These are phyloP conservation scores for Cryptoleucopteryx plumbea DNA, from an alignment of 2,113 vertebrate genomes.

Conservation along the genomic window DNA sequence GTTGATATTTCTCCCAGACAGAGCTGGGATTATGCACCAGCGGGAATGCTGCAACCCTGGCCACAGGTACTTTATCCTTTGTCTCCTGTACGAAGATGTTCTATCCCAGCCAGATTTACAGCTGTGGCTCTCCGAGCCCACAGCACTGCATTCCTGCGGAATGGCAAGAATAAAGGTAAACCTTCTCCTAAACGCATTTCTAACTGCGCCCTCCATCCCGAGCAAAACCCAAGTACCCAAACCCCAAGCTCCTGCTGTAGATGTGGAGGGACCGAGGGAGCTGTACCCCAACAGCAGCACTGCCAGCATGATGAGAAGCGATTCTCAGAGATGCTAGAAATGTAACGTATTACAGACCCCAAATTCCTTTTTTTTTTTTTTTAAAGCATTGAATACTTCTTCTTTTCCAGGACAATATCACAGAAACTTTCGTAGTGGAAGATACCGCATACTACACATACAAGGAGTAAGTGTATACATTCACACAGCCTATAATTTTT, in stretches of 20 bases:
- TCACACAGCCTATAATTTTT: background rate
- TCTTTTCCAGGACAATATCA: background rate
- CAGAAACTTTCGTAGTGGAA: background rate
- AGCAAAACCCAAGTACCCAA: background rate
- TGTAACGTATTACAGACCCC: fast-evolving
- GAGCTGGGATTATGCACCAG: background rate
- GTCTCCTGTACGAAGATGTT: background rate
- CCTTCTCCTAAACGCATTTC: background rate
- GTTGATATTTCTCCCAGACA: background rate
- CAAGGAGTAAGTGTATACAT: background rate
- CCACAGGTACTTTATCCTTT: background rate
- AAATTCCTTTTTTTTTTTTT: background rate
- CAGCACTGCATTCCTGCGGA: background rate
- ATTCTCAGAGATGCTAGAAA: background rate
- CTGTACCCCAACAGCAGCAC: background rate
- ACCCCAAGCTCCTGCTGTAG: background rate
- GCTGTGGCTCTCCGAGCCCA: background rate
- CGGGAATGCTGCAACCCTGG: background rate
- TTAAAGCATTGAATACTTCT: background rate
- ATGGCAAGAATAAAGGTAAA: background rate
- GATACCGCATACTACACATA: background rate
- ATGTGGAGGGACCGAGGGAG: background rate
- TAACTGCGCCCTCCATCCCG: too few relatives aligned
- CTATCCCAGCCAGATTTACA: background rate
- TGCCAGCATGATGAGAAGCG: fast-evolving